phyloP scores from a whole-genome alignment of 2,888 invertebrate genomes.

The Physocephala rufipes region DNA sequence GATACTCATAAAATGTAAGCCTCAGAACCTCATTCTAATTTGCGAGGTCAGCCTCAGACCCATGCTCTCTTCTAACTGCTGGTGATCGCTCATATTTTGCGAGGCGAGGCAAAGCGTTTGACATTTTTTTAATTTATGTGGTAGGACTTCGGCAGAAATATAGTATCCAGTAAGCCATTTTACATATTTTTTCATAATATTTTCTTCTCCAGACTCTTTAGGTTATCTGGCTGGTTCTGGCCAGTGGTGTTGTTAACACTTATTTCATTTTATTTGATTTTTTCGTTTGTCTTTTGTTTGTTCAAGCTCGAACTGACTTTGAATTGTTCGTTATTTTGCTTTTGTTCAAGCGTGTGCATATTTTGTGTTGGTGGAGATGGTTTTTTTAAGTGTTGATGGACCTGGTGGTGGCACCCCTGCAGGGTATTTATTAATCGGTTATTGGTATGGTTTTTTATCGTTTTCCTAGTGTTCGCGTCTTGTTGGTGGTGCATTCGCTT shows the following conservation, averaged over 20 bases:
- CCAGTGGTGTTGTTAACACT: not conserved
- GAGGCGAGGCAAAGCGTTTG: constrained; percentile 55
- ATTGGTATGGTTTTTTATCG: constrained; percentile 20
- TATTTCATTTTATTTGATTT: not conserved
- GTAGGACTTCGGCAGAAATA: constrained; percentile 10
- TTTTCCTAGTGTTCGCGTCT: not conserved
- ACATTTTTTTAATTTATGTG: constrained; percentile 59
- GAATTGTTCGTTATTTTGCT: not conserved
- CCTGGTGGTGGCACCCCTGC: constrained; percentile 33
- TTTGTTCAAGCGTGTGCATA: not conserved
- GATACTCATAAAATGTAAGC: not conserved
- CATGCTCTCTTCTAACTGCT: no score
- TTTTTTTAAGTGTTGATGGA: constrained; percentile 49
- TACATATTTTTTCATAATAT: not conserved
- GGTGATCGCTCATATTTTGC: constrained; percentile 61
- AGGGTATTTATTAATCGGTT: constrained; percentile 33
- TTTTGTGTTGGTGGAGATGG: constrained; percentile 17
- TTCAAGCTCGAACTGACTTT: not conserved
- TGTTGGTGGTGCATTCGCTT: not conserved
- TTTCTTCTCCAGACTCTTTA: not conserved
- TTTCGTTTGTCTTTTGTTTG: not conserved
- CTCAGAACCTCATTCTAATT: not conserved
- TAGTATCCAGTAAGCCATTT: no score
- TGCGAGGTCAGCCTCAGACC: no score
- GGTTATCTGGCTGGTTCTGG: no score